A percentile compares a stretch with the other conserved stretches of the same genome.
These are phyloP conservation scores for Ischnura elegans DNA, from an alignment of 2,888 invertebrate species.

Conservation along the genomic window DNA sequence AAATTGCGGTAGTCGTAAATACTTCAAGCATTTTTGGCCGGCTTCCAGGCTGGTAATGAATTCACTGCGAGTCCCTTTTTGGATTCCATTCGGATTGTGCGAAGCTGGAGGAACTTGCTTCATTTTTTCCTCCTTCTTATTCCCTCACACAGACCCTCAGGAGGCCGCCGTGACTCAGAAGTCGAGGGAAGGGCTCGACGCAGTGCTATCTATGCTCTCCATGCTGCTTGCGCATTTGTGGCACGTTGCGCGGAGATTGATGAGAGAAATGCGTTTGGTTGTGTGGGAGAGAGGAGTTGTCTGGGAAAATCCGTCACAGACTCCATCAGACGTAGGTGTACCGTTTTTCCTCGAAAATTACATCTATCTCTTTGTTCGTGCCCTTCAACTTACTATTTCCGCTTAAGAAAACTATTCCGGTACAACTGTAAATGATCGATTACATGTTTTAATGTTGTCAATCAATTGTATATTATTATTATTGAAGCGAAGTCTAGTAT, in stretches of 20 bases:
- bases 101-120: background rate
- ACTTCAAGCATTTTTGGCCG: conserved; percentile 16
- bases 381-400: no score
- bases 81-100: background rate
- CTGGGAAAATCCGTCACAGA: background rate
- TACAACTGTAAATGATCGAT: no score
- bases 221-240: background rate
- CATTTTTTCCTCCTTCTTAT: background rate
- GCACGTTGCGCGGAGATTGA: background rate
- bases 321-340: background rate
- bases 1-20: conserved; percentile 24
- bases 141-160: background rate
- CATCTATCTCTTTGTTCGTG: no score
- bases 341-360: no score
- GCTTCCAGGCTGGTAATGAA: background rate
- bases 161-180: background rate
- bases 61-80: background rate
- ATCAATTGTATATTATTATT: no score
- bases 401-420: no score
- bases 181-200: background rate
- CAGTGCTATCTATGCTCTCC: background rate
- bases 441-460: no score
- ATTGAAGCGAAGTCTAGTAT: no score
- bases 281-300: background rate
- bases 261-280: background rate